A percentile compares a stretch with the other conserved stretches of the same genome.
These are phyloP conservation scores for Tortrix viridana DNA, from an alignment of 2,888 invertebrate genomes.

Conservation along the genomic window DNA sequence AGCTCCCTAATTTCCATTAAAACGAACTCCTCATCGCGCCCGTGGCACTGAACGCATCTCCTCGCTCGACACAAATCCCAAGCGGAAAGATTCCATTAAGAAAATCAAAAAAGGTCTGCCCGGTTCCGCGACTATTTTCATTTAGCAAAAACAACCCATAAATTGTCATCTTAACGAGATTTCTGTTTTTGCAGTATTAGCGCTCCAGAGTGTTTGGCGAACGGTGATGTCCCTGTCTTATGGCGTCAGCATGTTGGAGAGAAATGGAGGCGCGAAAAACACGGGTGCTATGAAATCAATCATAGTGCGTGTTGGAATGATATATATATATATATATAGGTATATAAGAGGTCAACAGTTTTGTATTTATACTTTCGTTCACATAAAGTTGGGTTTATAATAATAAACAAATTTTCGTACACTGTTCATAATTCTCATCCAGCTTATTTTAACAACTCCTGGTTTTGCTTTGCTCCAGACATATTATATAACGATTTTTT, in stretches of 20 bases:
- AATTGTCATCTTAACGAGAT: slow-evolving; percentile 85
- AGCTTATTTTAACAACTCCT: no score
- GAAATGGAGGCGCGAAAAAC: slow-evolving; percentile 35
- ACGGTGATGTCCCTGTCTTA: slow-evolving; percentile 59
- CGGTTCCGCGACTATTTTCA: slow-evolving; percentile 82
- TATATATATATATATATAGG: no score
- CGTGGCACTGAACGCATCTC: slow-evolving; percentile 58
- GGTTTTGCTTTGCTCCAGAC: no score
- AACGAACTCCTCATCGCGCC: no score
- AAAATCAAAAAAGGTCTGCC: slow-evolving; percentile 83
- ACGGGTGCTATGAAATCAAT: slow-evolving; percentile 32
- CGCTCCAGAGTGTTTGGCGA: slow-evolving; percentile 70
- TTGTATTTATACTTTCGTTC: no score
- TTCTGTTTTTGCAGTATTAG: slow-evolving; percentile 82
- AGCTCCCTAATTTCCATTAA: no score
- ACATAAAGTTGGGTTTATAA: no score
- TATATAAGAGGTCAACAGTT: no score
- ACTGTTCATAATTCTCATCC: no score
- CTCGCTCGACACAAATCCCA: slow-evolving; percentile 79
- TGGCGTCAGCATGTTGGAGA: slow-evolving; percentile 57
- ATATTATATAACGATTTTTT: no score
- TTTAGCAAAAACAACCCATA: slow-evolving; percentile 85
- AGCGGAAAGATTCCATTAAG: slow-evolving; percentile 83
- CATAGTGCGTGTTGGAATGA: neutral
- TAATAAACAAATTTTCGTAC: no score